Percentiles rank a stretch among this genome's conserved stretches.
Conservation (phyloP, 37 sponge, comb jelly and placozoan genomes). For the Ianthella basta region DNA sequence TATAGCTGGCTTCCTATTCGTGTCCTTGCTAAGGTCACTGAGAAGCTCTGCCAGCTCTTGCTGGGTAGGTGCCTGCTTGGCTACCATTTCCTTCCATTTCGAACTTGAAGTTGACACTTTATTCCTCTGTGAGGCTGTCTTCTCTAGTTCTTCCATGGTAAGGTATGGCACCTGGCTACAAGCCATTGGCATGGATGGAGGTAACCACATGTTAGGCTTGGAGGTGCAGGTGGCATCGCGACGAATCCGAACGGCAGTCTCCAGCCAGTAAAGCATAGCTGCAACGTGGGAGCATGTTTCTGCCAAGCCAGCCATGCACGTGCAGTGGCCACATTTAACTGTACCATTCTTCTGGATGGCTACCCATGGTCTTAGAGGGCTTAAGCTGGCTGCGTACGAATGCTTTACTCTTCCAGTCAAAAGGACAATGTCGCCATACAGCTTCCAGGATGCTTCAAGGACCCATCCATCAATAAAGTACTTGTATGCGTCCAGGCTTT, state of each 20-base stretch:
- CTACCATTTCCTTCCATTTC: neutral
- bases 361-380: neutral
- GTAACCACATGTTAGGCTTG: neutral
- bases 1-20: constrained; percentile 29
- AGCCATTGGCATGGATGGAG: constrained; percentile 26
- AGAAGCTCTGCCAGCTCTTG: neutral
- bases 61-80: neutral
- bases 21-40: neutral
- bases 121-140: neutral
- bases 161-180: neutral
- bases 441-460: neutral
- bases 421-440: neutral
- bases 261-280: neutral
- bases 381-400: neutral
- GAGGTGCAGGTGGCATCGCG: neutral
- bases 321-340: neutral
- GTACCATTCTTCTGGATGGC: neutral
- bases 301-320: neutral
- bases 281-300: neutral
- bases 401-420: neutral
- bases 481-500: neutral
- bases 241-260: neutral
- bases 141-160: neutral
- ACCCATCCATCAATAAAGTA: neutral
- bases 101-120: neutral